Evolutionary conservation across 2,888 invertebrate species (phyloP), one percentile per base, ranked within the genome.

Genomic region (Nomada lathburiana): DNA sequence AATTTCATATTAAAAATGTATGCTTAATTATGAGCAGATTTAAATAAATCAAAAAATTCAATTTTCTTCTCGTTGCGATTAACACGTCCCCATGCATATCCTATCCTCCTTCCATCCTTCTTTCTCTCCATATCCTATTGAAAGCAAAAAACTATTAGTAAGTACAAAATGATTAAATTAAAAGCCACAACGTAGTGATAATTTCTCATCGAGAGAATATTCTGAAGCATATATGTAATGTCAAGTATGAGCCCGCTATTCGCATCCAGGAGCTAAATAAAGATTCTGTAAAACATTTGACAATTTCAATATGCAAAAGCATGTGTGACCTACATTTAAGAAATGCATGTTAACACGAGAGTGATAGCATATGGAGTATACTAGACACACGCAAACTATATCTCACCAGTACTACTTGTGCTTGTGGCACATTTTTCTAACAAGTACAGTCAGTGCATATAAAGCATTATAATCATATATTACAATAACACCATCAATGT

Each of bases 71-170:
- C 88, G 91, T 90, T 89, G 93, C 86, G 90, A 92, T 91, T 89
- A 92, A 92, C 90, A 91, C 89, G 90, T 91, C 89, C 91, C 91
- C 93, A 93, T 93, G 93, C 93, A 93, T 90, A 93, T 92, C 91
- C 92, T 93, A 92, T 91, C 91, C 91, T 91, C 92, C 92, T 91
- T 92, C 88, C 90, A 88, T 91, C 91, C 90, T 89, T 90, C 87
- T 89, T 84, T 88, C 85, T 88, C 85, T 90, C 88, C 92, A 91
- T 85, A 90, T 88, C 93, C 93, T 93, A 93, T 90, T 93, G 87
- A 93, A 93, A 93, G 93, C 92, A 93, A 93, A 93, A 93, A 91
- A 89, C 93, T 93, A 93, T 93, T 93, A 93, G 93, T 93, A 92
- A 91, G 90, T 92, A 90, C 86, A 90, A 90, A 91, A 90, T 88